Percentiles rank a stretch among this genome's conserved stretches.
These are phyloP conservation scores for Chironomus tepperi DNA, from an alignment of 1,140 invertebrate genomes.

Conservation along the genomic window DNA sequence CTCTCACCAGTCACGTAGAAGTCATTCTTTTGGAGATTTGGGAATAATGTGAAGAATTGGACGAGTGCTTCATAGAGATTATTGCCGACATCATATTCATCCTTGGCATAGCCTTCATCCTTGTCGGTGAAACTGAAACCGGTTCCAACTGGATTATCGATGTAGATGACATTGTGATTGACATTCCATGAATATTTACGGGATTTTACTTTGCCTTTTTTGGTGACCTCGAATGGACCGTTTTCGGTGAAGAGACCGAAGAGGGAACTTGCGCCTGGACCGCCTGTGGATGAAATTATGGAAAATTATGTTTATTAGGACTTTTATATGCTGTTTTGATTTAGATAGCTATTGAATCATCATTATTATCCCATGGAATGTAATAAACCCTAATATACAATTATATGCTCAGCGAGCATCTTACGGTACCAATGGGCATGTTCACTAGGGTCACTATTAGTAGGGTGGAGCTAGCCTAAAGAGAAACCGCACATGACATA, in stretches of 20 bases:
- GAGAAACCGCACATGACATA: no score
- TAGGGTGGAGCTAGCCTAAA: no score
- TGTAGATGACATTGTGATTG: slow-evolving; percentile 67
- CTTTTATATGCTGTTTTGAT: no score
- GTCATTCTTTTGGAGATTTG: slow-evolving; percentile 51
- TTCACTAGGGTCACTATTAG: no score
- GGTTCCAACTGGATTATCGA: slow-evolving; percentile 81
- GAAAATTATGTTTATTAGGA: no score
- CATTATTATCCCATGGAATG: no score
- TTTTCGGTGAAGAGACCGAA: slow-evolving; percentile 76
- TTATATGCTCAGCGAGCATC: no score
- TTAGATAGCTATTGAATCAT: no score
- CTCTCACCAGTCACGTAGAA: slow-evolving; percentile 81
- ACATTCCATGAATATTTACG: slow-evolving; percentile 66
- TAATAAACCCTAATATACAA: no score
- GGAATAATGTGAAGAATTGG: slow-evolving; percentile 68
- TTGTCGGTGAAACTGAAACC: slow-evolving; percentile 66
- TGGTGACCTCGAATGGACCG: slow-evolving; percentile 61
- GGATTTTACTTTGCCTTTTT: slow-evolving; percentile 45
- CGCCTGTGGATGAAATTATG: slow-evolving; percentile 40
- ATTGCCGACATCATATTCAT: slow-evolving; percentile 56
- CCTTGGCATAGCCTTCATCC: slow-evolving; percentile 51
- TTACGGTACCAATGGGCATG: no score
- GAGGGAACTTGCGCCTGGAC: slow-evolving; percentile 70
- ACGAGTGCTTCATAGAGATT: slow-evolving; percentile 55